phyloP scores from a whole-genome alignment of 37 sponge, comb jelly and placozoan species.

The Geodia barretti region DNA sequence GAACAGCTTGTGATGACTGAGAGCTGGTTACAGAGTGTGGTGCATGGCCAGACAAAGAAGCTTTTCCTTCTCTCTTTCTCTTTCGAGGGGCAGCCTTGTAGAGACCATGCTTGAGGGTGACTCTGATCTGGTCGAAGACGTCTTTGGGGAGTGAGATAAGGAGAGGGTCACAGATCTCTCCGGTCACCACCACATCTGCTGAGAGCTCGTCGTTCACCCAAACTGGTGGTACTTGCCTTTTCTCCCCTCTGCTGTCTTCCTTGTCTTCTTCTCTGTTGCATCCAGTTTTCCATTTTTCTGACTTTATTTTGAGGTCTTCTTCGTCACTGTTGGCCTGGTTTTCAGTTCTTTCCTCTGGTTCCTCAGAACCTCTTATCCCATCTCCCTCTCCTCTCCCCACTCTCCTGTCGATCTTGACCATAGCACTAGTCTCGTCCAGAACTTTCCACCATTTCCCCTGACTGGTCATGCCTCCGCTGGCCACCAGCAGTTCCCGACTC shows the following conservation, averaged over 20 bases:
- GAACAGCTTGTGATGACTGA: background rate
- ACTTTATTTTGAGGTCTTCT: background rate
- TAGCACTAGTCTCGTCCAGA: slow-evolving; percentile 36
- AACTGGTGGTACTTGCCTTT: too few relatives aligned
- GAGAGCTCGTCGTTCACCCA: background rate
- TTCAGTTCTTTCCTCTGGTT: background rate
- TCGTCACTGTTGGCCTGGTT: too few relatives aligned
- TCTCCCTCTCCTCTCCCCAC: slow-evolving; percentile 5
- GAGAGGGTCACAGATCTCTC: slow-evolving; percentile 29
- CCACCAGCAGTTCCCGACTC: slow-evolving; percentile 46
- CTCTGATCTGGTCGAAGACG: slow-evolving; percentile 71
- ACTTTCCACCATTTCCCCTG: slow-evolving; percentile 55
- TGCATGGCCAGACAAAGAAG: background rate
- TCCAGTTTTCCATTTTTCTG: background rate
- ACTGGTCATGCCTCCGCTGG: background rate
- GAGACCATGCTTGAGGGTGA: slow-evolving; percentile 44
- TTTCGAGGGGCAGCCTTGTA: background rate
- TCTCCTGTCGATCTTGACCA: slow-evolving; percentile 41
- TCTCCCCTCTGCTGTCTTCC: background rate
- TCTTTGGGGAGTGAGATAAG: slow-evolving; percentile 60
- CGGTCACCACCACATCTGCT: slow-evolving; percentile 35
- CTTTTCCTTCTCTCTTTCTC: background rate
- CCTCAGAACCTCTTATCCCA: background rate
- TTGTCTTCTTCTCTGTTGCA: background rate
- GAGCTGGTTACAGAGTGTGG: background rate